A percentile compares a stretch with the other conserved stretches of the same genome.
Conservation (phyloP, 2,797 vertebrate species). For the Oreochromis grahami region DNA sequence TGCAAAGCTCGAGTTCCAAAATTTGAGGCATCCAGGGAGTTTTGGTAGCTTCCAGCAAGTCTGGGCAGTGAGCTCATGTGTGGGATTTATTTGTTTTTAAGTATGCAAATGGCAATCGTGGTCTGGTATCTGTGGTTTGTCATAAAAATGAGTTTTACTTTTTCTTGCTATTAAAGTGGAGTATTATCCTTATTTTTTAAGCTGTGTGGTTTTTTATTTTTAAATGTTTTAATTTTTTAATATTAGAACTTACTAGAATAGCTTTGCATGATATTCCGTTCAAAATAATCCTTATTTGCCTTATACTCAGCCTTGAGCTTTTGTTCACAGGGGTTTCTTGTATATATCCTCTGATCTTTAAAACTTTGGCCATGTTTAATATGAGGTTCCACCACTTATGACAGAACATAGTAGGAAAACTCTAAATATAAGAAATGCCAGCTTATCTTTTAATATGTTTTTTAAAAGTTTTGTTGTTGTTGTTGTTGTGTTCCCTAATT, state of each 20-base stretch:
- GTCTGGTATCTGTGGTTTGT: background rate
- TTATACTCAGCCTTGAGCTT: background rate
- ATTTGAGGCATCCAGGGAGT: conserved; percentile 25
- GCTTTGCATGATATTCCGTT: background rate
- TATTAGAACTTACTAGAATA: background rate
- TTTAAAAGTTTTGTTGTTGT: rapidly evolving
- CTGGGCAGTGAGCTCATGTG: conserved; percentile 15
- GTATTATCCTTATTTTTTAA: background rate
- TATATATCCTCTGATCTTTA: background rate
- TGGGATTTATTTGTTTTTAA: conserved; percentile 19
- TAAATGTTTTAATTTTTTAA: background rate
- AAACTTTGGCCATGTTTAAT: background rate
- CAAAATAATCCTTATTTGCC: background rate
- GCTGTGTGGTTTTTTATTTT: background rate
- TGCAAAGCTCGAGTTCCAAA: conserved; percentile 14
- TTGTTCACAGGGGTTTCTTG: background rate
- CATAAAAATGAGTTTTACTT: background rate
- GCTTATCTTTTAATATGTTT: background rate
- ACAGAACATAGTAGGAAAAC: background rate
- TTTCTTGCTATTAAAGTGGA: background rate
- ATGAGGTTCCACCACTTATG: background rate
- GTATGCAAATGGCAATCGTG: background rate
- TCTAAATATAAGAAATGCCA: background rate
- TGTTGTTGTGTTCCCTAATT: background rate
- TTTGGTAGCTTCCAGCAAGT: conserved; percentile 36